These are phyloP conservation scores for Sesia apiformis DNA, from an alignment of 2,888 invertebrate species.

Conservation along the genomic window DNA sequence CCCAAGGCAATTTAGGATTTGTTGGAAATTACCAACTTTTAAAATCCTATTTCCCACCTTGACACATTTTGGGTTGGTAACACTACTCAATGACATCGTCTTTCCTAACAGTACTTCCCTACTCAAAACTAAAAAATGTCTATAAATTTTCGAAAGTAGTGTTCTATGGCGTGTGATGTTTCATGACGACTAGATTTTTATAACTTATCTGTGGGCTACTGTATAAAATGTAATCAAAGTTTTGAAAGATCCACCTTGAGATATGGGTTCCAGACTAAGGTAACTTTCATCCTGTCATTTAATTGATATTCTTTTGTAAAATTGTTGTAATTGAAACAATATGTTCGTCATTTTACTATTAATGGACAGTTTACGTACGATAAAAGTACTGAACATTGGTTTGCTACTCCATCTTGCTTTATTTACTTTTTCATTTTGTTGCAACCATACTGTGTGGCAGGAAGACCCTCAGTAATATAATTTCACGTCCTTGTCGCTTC, in stretches of 20 bases:
- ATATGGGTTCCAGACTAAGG: conserved; percentile 70
- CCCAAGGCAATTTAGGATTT: too few species aligned
- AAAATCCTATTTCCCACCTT: too few species aligned
- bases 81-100: neutral
- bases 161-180: conserved; percentile 55
- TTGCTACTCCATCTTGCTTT: conserved; percentile 15
- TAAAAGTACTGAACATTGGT: neutral
- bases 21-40: too few species aligned
- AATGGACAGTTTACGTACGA: neutral
- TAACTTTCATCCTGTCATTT: conserved; percentile 23
- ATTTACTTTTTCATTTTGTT: neutral
- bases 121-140: conserved; percentile 25
- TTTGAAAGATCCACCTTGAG: conserved; percentile 50
- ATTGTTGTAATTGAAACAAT: neutral
- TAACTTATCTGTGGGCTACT: conserved; percentile 15
- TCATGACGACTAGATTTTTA: conserved; percentile 24
- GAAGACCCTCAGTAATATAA: too few species aligned
- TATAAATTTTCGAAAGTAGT: conserved; percentile 24
- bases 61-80: too few species aligned
- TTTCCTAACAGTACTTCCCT: neutral
- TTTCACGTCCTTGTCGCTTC: too few species aligned
- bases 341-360: neutral
- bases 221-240: conserved; percentile 50
- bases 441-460: neutral
- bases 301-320: conserved; percentile 3